Base-by-base conservation (phyloP, 2,888 invertebrate species). In the Drosophila buzzatii region DNA sequence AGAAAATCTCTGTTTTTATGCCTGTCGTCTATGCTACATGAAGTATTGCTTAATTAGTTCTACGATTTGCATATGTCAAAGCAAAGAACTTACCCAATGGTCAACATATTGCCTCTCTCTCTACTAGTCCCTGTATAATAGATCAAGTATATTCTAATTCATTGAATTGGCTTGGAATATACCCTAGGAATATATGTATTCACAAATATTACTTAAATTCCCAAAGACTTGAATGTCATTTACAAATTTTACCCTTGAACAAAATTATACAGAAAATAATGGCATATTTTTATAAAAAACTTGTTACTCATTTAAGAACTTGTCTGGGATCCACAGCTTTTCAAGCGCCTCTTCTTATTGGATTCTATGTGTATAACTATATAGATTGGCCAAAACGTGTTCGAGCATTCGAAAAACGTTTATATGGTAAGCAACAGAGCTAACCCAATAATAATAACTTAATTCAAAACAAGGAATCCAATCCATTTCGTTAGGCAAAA, bases 41-140 rank as follows among this genome's bases (percentile, higher is more conserved):
- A 78, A 63, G 73, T 61, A 82, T 82, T 85, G 75, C 78, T 73
- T 79, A 87, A 87, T 82, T 87, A 82, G 82, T 49, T 55, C 59
- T 51, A 49, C 42, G 55, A 85, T 87, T 84, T 82, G 81, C 85
- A 85, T 84, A 87, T 85, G 86, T 88, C 83, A 82, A 57, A 73
- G 75, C 85, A 85, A 49, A 20, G 69, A 70, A 27, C 67, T 74
- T 67, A 74, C 60, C 58, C 64, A 64, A 7, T 27, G 16, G 33
- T 35, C 35, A n/a, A 31, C n/a, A 9, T 10, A 37, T 20, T 49
- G 33, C 18, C 23, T 51, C 41, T 57, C 60, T n/a, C n/a, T n/a
- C n/a, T n/a, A n/a, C n/a, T 41, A 23, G 2, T 20, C 70, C 35
- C 61, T 64, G 60, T 20, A 35, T 33, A 20, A 45, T 23, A 68